These are phyloP conservation scores for Anolis sagrei DNA, from an alignment of 2,113 vertebrate genomes.

Conservation along the genomic window DNA sequence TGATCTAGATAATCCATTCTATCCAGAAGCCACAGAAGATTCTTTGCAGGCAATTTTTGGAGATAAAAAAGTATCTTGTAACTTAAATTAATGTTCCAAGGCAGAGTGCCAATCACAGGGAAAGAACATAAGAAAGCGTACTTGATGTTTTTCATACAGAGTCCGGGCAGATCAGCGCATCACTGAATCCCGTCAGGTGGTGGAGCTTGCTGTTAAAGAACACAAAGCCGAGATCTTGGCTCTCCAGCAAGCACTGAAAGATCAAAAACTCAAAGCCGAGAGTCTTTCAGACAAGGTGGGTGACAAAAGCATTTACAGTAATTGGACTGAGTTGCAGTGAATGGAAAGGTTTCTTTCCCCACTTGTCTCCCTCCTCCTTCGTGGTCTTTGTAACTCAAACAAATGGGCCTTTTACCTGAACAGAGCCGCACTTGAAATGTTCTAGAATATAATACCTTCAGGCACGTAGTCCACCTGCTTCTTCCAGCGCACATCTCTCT, in stretches of 20 bases:
- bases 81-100: too few species aligned
- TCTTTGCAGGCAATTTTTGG: too few species aligned
- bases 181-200: constrained; percentile 94
- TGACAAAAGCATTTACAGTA: constrained; percentile 1
- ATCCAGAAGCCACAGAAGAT: too few species aligned
- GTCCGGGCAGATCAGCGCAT: constrained; percentile 93
- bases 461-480: too few species aligned
- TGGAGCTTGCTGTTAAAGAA: constrained; percentile 95
- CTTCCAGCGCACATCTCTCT: too few species aligned
- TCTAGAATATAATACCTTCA: too few species aligned
- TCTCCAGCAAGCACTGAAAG: constrained; percentile 96
- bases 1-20: too few species aligned
- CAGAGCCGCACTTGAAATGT: too few species aligned
- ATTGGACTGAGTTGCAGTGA: not conserved
- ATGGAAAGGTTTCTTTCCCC: not conserved
- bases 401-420: too few species aligned
- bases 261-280: constrained; percentile 97
- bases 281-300: constrained; percentile 95
- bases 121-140: constrained; percentile 39
- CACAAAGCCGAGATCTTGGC: constrained; percentile 97
- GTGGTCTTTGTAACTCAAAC: too few species aligned
- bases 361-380: too few species aligned
- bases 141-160: constrained; percentile 75
- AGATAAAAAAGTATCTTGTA: too few species aligned
- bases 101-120: constrained; percentile 2